A percentile compares a stretch with the other conserved stretches of the same genome.
phyloP scores from a whole-genome alignment of 2,113 vertebrate genomes.

The Engraulis encrasicolus region DNA sequence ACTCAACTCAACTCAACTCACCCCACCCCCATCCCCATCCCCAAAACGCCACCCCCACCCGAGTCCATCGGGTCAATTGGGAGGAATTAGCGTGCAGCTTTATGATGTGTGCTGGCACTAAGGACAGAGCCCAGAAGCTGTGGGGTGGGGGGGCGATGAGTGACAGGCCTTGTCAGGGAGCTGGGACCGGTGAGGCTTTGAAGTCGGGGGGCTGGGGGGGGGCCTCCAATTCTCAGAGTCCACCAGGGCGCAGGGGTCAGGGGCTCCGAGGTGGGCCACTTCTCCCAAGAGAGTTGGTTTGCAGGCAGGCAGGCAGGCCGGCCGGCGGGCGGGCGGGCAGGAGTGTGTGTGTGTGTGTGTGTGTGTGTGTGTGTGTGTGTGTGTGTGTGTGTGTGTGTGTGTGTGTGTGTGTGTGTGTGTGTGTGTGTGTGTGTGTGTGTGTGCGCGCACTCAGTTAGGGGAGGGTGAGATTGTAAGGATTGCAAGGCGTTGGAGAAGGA shows the following conservation, averaged over 20 bases:
- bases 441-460: no score
- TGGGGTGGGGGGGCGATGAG: background rate
- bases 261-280: constrained; percentile 50
- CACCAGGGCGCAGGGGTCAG: constrained; percentile 46
- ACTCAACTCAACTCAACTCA: no score
- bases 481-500: background rate
- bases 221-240: constrained; percentile 37
- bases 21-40: no score
- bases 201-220: constrained; percentile 37
- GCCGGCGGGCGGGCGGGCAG: constrained; percentile 28
- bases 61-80: constrained; percentile 41
- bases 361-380: background rate
- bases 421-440: background rate
- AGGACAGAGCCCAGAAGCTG: constrained; percentile 38
- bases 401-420: background rate
- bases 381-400: background rate
- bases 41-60: constrained; percentile 8
- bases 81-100: constrained; percentile 51
- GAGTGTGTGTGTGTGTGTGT: background rate
- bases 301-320: no score
- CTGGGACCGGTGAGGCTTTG: constrained; percentile 45
- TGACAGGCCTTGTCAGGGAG: constrained; percentile 40
- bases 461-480: background rate
- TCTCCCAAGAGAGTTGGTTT: constrained; percentile 37
- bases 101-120: constrained; percentile 48